phyloP scores from a whole-genome alignment of 2,113 vertebrate genomes.

The Myrmecophaga tridactyla region DNA sequence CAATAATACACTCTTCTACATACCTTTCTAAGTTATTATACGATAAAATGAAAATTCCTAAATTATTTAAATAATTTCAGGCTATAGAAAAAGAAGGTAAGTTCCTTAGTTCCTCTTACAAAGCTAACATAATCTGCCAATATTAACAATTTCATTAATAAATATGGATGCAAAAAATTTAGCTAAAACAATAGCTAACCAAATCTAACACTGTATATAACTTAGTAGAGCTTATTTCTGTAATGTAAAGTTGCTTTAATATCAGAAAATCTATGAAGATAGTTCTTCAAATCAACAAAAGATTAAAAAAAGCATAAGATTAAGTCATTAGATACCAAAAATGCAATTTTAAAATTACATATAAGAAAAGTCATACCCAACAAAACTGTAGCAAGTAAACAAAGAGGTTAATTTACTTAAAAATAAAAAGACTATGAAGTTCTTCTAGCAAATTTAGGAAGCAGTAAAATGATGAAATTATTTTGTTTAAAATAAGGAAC shows the following conservation, averaged over 20 bases:
- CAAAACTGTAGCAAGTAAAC: background rate
- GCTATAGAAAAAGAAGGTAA: background rate
- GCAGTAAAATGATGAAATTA: background rate
- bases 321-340: background rate
- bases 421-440: background rate
- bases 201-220: constrained; percentile 5
- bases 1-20: background rate
- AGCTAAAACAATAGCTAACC: background rate
- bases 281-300: background rate
- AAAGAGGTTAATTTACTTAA: background rate
- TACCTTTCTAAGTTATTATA: background rate
- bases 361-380: background rate
- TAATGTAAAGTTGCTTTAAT: background rate
- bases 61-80: constrained; percentile 32
- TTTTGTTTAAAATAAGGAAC: constrained; percentile 13
- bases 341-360: constrained; percentile 20
- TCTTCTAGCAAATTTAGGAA: constrained; percentile 22
- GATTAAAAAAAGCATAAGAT: background rate
- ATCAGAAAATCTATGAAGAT: background rate
- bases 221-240: constrained; percentile 29
- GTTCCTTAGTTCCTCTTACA: background rate
- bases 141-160: constrained; percentile 30
- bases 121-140: constrained; percentile 19
- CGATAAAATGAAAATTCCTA: constrained; percentile 42
- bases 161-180: background rate